These are phyloP conservation scores for Boleophthalmus pectinirostris DNA, from an alignment of 2,113 vertebrate species.

Conservation along the genomic window DNA sequence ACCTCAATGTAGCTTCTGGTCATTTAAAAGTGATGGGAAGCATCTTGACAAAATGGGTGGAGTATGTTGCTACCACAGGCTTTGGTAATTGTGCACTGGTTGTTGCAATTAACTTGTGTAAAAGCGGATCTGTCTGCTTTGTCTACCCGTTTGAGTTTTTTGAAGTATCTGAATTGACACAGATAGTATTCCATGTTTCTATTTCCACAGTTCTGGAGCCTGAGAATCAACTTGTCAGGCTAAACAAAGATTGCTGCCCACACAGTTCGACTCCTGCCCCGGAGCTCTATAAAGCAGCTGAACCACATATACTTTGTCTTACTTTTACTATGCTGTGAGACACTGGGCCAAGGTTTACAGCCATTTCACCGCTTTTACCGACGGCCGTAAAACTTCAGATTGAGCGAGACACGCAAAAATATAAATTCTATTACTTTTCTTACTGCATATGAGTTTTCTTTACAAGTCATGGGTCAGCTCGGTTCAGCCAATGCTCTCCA, in stretches of 20 bases:
- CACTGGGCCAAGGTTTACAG: constrained; percentile 8
- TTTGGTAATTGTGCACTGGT: too few species aligned
- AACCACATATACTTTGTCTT: background rate
- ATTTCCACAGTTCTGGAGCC: background rate
- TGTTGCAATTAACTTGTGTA: too few species aligned
- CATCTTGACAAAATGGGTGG: too few species aligned
- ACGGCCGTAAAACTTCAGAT: background rate
- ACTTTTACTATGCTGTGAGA: background rate
- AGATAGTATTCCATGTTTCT: background rate
- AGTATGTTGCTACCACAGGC: too few species aligned
- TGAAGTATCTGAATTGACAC: background rate
- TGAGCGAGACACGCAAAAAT: constrained; percentile 1
- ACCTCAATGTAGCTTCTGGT: too few species aligned
- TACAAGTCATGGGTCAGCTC: constrained; percentile 33
- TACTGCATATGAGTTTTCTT: constrained; percentile 41
- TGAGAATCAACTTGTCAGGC: constrained; percentile 14
- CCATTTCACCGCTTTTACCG: background rate
- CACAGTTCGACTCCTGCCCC: background rate
- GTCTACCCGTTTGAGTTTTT: too few species aligned
- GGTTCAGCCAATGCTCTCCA: constrained; percentile 23
- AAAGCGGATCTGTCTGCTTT: too few species aligned
- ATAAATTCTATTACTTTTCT: constrained; percentile 11
- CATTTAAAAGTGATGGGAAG: too few species aligned
- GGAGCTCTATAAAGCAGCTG: constrained; percentile 30
- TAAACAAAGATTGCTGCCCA: constrained; percentile 14